These are phyloP conservation scores for Labeo calbasu DNA, from an alignment of 2,797 vertebrate species.

Conservation along the genomic window DNA sequence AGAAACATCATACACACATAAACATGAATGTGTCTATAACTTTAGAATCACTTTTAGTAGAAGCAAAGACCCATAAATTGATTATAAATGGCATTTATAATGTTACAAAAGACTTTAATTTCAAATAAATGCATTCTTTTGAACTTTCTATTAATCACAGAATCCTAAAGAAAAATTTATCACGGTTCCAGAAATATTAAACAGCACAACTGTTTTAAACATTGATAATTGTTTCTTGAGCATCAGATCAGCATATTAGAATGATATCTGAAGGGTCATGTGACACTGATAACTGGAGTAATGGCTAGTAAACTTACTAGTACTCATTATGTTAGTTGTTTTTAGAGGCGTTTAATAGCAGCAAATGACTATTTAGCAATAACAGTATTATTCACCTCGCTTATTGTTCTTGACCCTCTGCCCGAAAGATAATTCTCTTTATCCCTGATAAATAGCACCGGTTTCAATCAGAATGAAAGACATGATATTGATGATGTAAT, in stretches of 20 bases:
- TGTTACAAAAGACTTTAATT: neutral
- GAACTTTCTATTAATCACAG: no score
- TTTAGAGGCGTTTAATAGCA: neutral
- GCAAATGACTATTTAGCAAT: neutral
- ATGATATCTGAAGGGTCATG: neutral
- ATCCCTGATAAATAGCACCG: slow-evolving; percentile 1
- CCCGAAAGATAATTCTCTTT: neutral
- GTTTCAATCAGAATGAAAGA: slow-evolving; percentile 47
- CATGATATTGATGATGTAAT: slow-evolving; percentile 54
- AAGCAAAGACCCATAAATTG: neutral
- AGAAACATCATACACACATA: neutral
- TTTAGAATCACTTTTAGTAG: neutral
- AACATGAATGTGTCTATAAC: neutral
- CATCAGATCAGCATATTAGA: neutral
- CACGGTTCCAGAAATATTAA: neutral
- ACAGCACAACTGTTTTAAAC: no score
- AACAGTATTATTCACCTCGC: neutral
- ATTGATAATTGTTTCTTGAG: no score
- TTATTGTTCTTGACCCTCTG: slow-evolving; percentile 7
- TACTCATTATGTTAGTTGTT: neutral
- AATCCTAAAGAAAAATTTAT: neutral
- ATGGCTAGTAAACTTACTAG: neutral
- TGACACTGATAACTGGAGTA: neutral
- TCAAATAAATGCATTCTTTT: neutral
- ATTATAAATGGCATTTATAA: neutral